A percentile compares a stretch with the other conserved stretches of the same genome.
Conservation (phyloP, 2,113 vertebrate genomes). For the Gila orcuttii region DNA sequence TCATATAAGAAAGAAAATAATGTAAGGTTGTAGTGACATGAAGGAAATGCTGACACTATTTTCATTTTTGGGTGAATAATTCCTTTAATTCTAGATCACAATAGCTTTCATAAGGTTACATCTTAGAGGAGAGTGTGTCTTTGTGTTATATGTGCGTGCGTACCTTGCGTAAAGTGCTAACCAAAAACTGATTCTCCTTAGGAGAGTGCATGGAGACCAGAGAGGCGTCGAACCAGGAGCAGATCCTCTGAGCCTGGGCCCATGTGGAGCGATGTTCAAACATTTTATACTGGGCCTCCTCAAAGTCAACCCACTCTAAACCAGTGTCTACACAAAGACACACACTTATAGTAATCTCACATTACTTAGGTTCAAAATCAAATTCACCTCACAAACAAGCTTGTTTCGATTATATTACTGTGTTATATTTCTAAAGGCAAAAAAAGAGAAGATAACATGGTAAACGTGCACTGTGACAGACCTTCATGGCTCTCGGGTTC, state of each 20-base stretch:
- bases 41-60: background rate
- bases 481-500: conserved; percentile 85
- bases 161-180: conserved; percentile 88
- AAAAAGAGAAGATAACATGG: background rate
- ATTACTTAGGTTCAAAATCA: background rate
- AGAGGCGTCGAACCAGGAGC: conserved; percentile 88
- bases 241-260: conserved; percentile 91
- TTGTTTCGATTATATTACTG: background rate
- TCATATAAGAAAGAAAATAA: too few species aligned
- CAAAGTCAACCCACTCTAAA: conserved; percentile 89
- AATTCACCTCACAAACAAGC: background rate
- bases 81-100: background rate
- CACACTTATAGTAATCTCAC: background rate
- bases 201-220: conserved; percentile 86
- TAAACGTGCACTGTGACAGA: conserved; percentile 59
- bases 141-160: background rate
- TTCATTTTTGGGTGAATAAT: background rate
- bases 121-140: background rate
- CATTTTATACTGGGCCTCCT: conserved; percentile 92
- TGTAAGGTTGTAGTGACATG: too few species aligned
- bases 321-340: conserved; percentile 64
- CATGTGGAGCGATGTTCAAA: conserved; percentile 92
- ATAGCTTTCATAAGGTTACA: background rate
- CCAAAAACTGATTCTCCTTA: conserved; percentile 86
- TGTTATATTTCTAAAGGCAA: background rate